Percentiles rank a stretch among this genome's conserved stretches.
phyloP scores from a whole-genome alignment of 2,113 vertebrate species.

The Notothenia coriiceps region DNA sequence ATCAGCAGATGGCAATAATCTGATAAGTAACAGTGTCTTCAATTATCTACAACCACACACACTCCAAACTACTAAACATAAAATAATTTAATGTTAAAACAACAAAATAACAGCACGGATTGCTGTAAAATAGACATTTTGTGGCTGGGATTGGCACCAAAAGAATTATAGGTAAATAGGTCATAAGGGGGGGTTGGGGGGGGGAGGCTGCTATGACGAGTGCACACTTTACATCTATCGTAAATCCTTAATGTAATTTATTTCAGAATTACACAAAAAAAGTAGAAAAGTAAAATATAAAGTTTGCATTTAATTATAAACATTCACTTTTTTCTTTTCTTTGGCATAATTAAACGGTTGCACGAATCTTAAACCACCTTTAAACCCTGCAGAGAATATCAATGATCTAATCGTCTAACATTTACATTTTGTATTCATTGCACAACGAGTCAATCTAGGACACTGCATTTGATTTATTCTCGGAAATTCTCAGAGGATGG shows the following conservation, averaged over 20 bases:
- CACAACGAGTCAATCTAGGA: not conserved
- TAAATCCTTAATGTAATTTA: not conserved
- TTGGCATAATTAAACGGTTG: not conserved
- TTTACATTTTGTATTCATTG: not conserved
- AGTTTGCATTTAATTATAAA: constrained; percentile 14
- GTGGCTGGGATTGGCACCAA: not conserved
- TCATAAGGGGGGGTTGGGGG: constrained; percentile 26
- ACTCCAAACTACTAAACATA: not conserved
- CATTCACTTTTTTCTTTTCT: not conserved
- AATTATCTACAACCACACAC: not conserved
- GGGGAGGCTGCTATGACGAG: constrained; percentile 6
- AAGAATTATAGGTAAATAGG: constrained; percentile 41
- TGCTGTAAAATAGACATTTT: not conserved
- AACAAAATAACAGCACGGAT: not conserved
- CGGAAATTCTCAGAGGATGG: constrained; percentile 47
- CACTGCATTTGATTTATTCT: constrained; percentile 31
- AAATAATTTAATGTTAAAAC: not conserved
- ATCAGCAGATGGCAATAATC: constrained; percentile 45
- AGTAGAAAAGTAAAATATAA: not conserved
- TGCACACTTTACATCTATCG: not conserved
- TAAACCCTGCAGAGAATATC: not conserved
- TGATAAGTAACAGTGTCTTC: constrained; percentile 15
- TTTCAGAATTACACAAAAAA: not conserved
- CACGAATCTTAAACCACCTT: not conserved
- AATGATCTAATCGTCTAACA: not conserved